A percentile compares a stretch with the other conserved stretches of the same genome.
These are phyloP conservation scores for Ceratina japonica DNA, from an alignment of 1,140 invertebrate genomes.

Conservation along the genomic window DNA sequence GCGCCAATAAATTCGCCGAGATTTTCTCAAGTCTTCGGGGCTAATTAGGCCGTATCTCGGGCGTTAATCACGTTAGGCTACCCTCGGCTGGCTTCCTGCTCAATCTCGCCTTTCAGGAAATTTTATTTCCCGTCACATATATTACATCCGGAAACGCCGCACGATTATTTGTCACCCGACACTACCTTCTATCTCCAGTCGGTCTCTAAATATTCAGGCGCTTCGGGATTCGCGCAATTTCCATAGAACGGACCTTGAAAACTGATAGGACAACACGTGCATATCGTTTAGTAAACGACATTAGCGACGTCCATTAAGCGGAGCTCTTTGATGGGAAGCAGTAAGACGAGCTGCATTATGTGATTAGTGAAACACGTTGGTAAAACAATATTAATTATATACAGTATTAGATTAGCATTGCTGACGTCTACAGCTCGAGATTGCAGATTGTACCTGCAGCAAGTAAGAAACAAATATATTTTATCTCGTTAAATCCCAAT, in stretches of 20 bases:
- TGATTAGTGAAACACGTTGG: neutral
- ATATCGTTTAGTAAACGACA: neutral
- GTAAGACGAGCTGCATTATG: too few relatives aligned
- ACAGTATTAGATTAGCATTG: too few relatives aligned
- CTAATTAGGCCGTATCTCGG: neutral
- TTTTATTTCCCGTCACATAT: neutral
- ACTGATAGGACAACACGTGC: neutral
- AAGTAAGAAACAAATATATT: too few relatives aligned
- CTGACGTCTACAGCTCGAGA: too few relatives aligned
- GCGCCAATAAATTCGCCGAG: conserved; percentile 3
- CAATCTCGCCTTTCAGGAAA: neutral
- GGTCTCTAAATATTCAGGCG: neutral
- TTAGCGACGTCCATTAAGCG: neutral
- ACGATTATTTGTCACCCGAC: neutral
- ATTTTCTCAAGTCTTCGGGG: neutral
- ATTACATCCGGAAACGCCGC: neutral
- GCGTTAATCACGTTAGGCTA: neutral
- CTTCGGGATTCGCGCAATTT: neutral
- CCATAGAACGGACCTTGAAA: neutral
- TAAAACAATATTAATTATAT: too few relatives aligned
- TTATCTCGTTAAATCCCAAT: too few relatives aligned
- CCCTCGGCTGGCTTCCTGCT: neutral
- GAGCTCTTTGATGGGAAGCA: neutral
- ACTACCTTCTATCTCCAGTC: neutral
- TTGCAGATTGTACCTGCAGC: too few relatives aligned